These are phyloP conservation scores for Triplophysa siluroides DNA, from an alignment of 2,113 vertebrate species.

Conservation along the genomic window DNA sequence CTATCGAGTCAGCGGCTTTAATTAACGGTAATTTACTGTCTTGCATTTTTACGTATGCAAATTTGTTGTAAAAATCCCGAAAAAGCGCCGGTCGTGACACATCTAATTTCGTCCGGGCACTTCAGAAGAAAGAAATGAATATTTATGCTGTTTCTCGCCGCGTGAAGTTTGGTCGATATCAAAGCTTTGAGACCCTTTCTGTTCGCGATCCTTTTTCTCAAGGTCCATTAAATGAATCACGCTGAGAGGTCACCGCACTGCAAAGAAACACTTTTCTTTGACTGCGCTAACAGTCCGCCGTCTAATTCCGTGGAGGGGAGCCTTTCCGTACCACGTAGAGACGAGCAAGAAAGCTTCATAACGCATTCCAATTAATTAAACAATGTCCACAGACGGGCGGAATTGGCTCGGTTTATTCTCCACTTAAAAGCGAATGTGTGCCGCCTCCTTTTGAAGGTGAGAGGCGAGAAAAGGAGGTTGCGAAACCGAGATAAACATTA, in stretches of 20 bases:
- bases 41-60: slow-evolving; percentile 73
- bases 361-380: slow-evolving; percentile 55
- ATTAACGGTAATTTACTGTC: slow-evolving; percentile 76
- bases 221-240: slow-evolving; percentile 39
- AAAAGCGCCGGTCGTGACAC: slow-evolving; percentile 71
- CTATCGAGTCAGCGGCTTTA: slow-evolving; percentile 70
- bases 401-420: slow-evolving; percentile 59
- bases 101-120: slow-evolving; percentile 66
- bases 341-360: slow-evolving; percentile 53
- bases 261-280: slow-evolving; percentile 48
- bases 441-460: slow-evolving; percentile 43
- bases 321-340: slow-evolving; percentile 59
- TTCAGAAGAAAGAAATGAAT: slow-evolving; percentile 61
- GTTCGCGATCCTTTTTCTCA: slow-evolving; percentile 27
- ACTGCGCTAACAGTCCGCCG: slow-evolving; percentile 52
- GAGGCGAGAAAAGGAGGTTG: slow-evolving; percentile 44
- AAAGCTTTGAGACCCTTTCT: slow-evolving; percentile 42
- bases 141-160: slow-evolving; percentile 45
- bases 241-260: slow-evolving; percentile 38
- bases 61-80: slow-evolving; percentile 67
- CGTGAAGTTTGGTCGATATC: slow-evolving; percentile 45
- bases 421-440: slow-evolving; percentile 51
- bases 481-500: slow-evolving; percentile 56
- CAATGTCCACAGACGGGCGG: slow-evolving; percentile 52
- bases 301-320: slow-evolving; percentile 50